These are phyloP conservation scores for Hemistola chrysoprasaria DNA, from an alignment of 2,888 invertebrate genomes.

Conservation along the genomic window DNA sequence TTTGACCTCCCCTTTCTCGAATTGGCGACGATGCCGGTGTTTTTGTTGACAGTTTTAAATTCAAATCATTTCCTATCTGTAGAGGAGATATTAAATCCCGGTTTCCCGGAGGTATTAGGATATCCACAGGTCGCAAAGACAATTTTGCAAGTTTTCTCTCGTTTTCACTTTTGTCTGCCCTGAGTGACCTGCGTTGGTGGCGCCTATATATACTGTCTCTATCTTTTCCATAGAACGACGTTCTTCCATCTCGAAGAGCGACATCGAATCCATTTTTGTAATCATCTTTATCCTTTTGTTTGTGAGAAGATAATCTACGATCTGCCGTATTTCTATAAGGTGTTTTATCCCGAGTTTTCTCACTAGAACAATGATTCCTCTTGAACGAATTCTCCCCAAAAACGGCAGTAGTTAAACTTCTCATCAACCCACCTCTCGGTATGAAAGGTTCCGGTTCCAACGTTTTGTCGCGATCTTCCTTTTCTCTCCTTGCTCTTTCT, in stretches of 20 bases:
- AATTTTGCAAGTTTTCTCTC: constrained; percentile 74
- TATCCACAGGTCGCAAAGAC: constrained; percentile 79
- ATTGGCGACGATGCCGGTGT: constrained; percentile 65
- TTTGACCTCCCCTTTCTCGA: constrained; percentile 64
- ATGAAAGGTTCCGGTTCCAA: constrained; percentile 83
- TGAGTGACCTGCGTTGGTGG: constrained; percentile 80
- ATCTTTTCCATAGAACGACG: constrained; percentile 65
- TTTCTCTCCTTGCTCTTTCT: constrained; percentile 72
- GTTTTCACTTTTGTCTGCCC: constrained; percentile 85
- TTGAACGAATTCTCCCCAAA: constrained; percentile 85
- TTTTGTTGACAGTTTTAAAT: constrained; percentile 50
- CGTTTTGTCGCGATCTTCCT: constrained; percentile 86
- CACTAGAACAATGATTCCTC: constrained; percentile 80
- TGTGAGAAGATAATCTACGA: constrained; percentile 62
- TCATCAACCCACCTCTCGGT: constrained; percentile 79
- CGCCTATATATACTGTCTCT: constrained; percentile 74
- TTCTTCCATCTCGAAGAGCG: constrained; percentile 47
- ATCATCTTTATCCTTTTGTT: constrained; percentile 60
- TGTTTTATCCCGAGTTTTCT: constrained; percentile 84
- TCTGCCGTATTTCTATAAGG: constrained; percentile 81
- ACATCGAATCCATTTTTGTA: constrained; percentile 66
- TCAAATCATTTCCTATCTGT: constrained; percentile 60
- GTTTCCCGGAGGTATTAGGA: constrained; percentile 64
- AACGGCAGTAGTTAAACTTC: constrained; percentile 88
- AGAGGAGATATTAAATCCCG: constrained; percentile 81